Conservation (phyloP, 2,113 vertebrate species). For the Prunella himalayana region DNA sequence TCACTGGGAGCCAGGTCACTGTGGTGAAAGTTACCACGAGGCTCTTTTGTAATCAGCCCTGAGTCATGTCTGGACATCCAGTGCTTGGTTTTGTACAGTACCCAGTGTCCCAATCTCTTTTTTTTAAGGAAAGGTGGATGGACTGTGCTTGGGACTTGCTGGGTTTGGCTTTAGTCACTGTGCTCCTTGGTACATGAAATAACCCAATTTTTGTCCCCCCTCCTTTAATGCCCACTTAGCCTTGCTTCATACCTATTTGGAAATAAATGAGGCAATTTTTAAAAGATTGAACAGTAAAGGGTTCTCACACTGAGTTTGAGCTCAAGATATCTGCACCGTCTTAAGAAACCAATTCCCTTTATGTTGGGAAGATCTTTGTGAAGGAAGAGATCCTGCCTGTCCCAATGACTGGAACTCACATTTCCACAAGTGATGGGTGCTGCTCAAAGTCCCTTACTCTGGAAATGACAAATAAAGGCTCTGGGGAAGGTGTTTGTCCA, state of each 20-base stretch:
- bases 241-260: neutral
- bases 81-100: neutral
- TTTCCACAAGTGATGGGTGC: neutral
- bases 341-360: neutral
- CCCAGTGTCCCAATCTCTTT: neutral
- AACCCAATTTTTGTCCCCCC: rapidly evolving
- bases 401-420: rapidly evolving
- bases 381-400: neutral
- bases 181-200: neutral
- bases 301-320: neutral
- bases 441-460: neutral
- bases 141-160: neutral
- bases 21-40: conserved; percentile 11
- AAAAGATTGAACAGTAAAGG: neutral
- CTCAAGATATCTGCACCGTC: neutral
- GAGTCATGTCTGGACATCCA: conserved; percentile 40
- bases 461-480: neutral
- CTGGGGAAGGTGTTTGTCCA: neutral
- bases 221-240: neutral
- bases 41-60: conserved; percentile 24
- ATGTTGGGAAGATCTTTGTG: no score
- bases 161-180: neutral
- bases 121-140: neutral
- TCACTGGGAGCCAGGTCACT: conserved; percentile 17
- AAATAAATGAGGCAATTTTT: neutral